phyloP scores from a whole-genome alignment of 2,797 vertebrate genomes.

The Clarias pachynema region DNA sequence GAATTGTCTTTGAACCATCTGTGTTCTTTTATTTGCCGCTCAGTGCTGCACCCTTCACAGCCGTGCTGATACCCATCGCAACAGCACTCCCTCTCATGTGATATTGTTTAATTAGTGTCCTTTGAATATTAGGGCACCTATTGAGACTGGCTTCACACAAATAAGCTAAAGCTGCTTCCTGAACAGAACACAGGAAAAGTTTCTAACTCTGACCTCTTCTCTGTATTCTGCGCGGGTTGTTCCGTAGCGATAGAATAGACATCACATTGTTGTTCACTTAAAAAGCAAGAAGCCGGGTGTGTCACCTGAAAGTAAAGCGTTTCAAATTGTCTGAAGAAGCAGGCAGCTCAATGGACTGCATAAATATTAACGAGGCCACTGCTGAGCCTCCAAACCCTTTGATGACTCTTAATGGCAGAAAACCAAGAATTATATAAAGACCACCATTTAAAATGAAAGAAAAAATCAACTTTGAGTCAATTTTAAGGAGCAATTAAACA shows the following conservation, averaged over 20 bases:
- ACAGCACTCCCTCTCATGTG: no score
- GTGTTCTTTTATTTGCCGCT: no score
- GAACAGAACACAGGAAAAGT: no score
- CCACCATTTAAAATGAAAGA: not conserved
- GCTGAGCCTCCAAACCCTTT: constrained; percentile 21
- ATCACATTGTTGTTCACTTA: constrained; percentile 7
- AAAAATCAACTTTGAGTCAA: constrained; percentile 6
- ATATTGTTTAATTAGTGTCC: no score
- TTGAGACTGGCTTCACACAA: not conserved
- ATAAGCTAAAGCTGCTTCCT: not conserved
- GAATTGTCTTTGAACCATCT: no score
- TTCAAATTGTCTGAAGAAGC: constrained; percentile 23
- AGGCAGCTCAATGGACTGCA: constrained; percentile 4
- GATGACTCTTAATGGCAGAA: constrained; percentile 14
- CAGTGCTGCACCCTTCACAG: no score
- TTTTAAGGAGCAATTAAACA: constrained; percentile 5
- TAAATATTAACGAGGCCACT: constrained; percentile 35
- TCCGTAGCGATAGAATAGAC: not conserved
- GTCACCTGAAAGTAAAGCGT: constrained; percentile 29
- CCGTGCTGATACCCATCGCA: no score
- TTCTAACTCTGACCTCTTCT: not conserved
- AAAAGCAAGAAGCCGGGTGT: constrained; percentile 25
- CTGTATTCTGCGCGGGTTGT: constrained; percentile 1
- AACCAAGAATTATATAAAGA: constrained; percentile 9
- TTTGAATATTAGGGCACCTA: no score